Conservation (phyloP, 2,888 invertebrate species). For the Hololepta plana region DNA sequence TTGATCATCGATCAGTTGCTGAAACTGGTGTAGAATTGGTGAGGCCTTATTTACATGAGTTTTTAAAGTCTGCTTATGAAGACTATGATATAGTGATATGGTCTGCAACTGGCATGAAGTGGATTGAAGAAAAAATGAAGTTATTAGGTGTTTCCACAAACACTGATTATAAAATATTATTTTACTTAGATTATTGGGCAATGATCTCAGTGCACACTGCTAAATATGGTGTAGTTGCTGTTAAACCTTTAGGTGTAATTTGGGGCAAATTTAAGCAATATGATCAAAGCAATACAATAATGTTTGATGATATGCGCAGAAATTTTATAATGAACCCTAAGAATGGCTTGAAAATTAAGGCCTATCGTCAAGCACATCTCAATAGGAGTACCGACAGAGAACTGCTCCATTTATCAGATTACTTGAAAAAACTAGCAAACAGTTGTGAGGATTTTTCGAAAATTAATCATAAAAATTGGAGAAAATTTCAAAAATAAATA, state of each 20-base stretch:
- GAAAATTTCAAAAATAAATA: no score
- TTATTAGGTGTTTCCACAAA: conserved; percentile 71
- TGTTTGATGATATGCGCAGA: conserved; percentile 91
- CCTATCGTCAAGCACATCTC: conserved; percentile 80
- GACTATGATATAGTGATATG: conserved; percentile 95
- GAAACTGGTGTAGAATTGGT: conserved; percentile 74
- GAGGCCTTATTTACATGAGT: conserved; percentile 91
- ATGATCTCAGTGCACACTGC: conserved; percentile 90
- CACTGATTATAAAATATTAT: conserved; percentile 76
- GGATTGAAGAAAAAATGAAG: conserved; percentile 96
- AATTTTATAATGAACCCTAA: conserved; percentile 97
- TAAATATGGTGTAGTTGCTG: conserved; percentile 83
- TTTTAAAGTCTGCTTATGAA: conserved; percentile 69
- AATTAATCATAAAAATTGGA: conserved; percentile 86
- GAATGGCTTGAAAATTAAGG: conserved; percentile 75
- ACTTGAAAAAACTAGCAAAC: conserved; percentile 66
- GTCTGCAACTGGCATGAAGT: conserved; percentile 97
- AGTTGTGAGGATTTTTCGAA: conserved; percentile 64
- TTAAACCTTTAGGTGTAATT: conserved; percentile 89
- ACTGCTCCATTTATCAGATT: conserved; percentile 58
- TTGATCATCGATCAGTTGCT: conserved; percentile 87
- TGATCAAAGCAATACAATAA: conserved; percentile 81
- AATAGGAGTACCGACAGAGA: conserved; percentile 74
- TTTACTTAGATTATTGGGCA: conserved; percentile 78
- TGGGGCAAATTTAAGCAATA: conserved; percentile 92